phyloP scores from a whole-genome alignment of 2,888 invertebrate species.

The Perdita meconis region DNA sequence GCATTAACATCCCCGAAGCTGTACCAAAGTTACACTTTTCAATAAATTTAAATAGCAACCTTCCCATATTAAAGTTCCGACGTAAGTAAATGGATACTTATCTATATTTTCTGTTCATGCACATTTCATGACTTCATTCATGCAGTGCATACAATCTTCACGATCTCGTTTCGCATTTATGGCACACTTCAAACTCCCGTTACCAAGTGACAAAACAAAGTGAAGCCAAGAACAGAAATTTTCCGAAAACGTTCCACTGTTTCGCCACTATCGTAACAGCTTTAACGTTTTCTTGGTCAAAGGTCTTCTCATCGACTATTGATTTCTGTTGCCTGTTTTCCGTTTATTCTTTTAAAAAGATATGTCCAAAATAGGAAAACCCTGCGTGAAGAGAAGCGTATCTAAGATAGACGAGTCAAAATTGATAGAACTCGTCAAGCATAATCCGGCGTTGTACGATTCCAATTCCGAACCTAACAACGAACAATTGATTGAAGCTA shows the following conservation, averaged over 20 bases:
- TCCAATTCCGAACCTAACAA: conserved; percentile 1
- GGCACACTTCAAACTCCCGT: background rate
- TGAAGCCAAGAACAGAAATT: conserved; percentile 9
- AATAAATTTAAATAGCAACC: background rate
- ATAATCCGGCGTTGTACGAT: conserved; percentile 63
- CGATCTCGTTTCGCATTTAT: background rate
- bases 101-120: background rate
- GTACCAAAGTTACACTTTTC: background rate
- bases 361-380: conserved; percentile 34
- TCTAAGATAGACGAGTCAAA: conserved; percentile 49
- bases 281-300: background rate
- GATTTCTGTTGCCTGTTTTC: background rate
- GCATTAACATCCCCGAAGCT: no score
- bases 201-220: conserved; percentile 9
- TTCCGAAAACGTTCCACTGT: conserved; percentile 5
- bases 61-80: background rate
- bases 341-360: background rate
- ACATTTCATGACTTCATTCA: background rate
- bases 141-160: background rate
- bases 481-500: conserved; percentile 14
- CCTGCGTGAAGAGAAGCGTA: conserved; percentile 9
- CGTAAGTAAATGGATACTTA: no score
- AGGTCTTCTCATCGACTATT: background rate
- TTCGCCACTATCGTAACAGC: background rate
- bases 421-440: conserved; percentile 63